Evolutionary conservation across 1,140 invertebrate species (phyloP), one percentile per base, ranked within the genome.

Genomic region (Temnothorax longispinosus): DNA sequence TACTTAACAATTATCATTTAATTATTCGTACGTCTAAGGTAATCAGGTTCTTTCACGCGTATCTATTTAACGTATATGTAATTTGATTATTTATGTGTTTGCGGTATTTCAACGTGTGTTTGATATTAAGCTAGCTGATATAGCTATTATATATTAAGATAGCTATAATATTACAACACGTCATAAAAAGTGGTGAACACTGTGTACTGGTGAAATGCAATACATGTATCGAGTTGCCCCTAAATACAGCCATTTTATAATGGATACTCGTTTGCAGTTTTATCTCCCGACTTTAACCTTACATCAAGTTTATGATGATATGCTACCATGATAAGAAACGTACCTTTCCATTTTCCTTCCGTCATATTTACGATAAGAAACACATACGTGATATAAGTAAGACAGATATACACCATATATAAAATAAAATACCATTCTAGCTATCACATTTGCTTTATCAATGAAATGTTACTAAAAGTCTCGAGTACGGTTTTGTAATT

Each of bases 181-280:
- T 88, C 89, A 92, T 91, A 90, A 91, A 91, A 93, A 52, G 88
- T 88, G 91, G 85, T 89, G 89, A 91, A 92, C 92, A 81, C 89
- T 91, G 92, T 94, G 91, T 94, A 94, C 88, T 92, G 92, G 89
- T 94, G 91, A 91, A 94, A 94, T 94, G 93, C 94, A 94, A 93
- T 95, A 95, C 90, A 94, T 95, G 94, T 95, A 95, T 94, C 88
- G 90, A 95, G 92, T 95, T 95, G 94, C 88, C 91, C 93, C 91
- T 93, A 94, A 95, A 95, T 95, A 95, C 93, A 95, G 94, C 95
- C 95, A 95, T 95, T 95, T 95, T 95, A 94, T 95, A 95, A 95
- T 95, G 94, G 94, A 94, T 41, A 62, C 84, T n/a, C n/a, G 50
- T 87, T 76, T 74, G 27, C 74, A 50, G 44, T 77, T 64, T 47